Evolutionary conservation across 2,113 vertebrate genomes (phyloP).

Genomic region (Kobus ellipsiprymnus): DNA sequence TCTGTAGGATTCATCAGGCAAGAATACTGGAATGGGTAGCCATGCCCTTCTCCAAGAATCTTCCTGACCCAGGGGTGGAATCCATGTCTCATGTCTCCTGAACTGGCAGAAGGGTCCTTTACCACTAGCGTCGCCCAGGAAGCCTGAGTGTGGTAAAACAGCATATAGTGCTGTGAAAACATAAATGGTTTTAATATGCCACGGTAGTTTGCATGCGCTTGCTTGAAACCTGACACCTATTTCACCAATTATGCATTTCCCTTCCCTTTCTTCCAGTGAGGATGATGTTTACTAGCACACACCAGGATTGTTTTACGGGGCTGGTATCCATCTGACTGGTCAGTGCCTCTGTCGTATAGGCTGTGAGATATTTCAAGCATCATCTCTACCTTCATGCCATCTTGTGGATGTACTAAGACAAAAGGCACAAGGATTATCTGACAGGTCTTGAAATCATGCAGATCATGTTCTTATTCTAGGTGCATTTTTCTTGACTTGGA

Average conservation of each 20-base stretch:
- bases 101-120: neutral
- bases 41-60: neutral
- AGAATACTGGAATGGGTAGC: neutral
- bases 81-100: neutral
- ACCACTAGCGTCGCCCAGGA: accelerated
- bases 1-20: neutral
- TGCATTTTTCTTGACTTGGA: neutral
- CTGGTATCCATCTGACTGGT: neutral
- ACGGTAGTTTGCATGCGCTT: neutral
- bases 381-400: neutral
- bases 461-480: neutral
- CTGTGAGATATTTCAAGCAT: neutral
- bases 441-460: neutral
- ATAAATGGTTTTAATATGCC: neutral
- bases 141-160: neutral
- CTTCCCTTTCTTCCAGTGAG: neutral
- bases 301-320: neutral
- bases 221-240: neutral
- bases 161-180: neutral
- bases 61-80: neutral
- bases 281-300: neutral
- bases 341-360: accelerated
- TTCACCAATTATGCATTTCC: neutral
- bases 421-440: neutral
- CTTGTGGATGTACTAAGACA: neutral